Evolutionary conservation across 1,140 invertebrate genomes (phyloP).

Genomic region (Capitella teleta): DNA sequence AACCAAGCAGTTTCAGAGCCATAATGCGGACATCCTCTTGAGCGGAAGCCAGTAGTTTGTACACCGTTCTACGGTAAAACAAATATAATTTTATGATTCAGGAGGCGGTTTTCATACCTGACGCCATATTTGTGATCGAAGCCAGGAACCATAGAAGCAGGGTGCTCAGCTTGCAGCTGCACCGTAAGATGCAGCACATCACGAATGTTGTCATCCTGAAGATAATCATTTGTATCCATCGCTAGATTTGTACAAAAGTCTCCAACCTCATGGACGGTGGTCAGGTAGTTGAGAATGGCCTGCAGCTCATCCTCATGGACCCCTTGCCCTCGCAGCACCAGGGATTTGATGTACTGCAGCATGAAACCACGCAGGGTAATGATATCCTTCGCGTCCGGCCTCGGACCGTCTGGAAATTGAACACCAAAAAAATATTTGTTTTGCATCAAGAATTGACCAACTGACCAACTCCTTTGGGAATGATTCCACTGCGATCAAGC

Average conservation of each 20-base stretch:
- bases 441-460: too few relatives aligned
- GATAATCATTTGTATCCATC: background rate
- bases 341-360: constrained; percentile 85
- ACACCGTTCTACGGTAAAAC: constrained; percentile 61
- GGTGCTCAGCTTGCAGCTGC: constrained; percentile 93
- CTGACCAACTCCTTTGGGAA: constrained; percentile 84
- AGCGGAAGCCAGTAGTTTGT: constrained; percentile 87
- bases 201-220: constrained; percentile 93
- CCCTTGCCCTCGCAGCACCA: constrained; percentile 86
- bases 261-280: constrained; percentile 84
- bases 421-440: too few relatives aligned
- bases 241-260: background rate
- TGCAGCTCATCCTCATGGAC: constrained; percentile 97
- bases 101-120: constrained; percentile 25
- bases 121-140: constrained; percentile 96
- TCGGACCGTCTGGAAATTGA: constrained; percentile 75
- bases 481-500: constrained; percentile 82
- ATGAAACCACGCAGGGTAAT: constrained; percentile 88
- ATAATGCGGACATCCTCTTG: constrained; percentile 91
- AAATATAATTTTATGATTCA: background rate
- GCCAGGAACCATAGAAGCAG: constrained; percentile 94
- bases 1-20: constrained; percentile 85
- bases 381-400: constrained; percentile 87
- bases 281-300: constrained; percentile 93
- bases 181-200: constrained; percentile 96